Evolutionary conservation across 2,888 invertebrate species (phyloP).

Genomic region (Colletes collaris): DNA sequence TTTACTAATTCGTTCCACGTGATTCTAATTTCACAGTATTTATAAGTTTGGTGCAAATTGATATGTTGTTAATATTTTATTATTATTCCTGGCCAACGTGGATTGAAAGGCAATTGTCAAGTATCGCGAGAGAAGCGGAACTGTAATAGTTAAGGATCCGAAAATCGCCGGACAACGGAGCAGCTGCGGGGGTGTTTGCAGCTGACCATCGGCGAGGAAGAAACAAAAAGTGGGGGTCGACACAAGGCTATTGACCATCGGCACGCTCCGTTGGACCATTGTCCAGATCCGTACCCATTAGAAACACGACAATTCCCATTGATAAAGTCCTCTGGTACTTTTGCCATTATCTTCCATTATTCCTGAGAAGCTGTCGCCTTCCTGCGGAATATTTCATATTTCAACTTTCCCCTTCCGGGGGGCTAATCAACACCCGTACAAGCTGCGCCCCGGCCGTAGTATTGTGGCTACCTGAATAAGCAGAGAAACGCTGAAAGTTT

Average conservation of each 20-base stretch:
- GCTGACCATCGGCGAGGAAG: constrained; percentile 62
- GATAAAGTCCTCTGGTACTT: constrained; percentile 74
- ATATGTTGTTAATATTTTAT: no score
- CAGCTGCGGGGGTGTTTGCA: constrained; percentile 69
- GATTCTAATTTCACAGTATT: no score
- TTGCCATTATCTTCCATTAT: constrained; percentile 72
- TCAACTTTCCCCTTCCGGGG: constrained; percentile 44
- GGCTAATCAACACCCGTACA: constrained; percentile 55
- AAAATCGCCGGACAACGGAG: constrained; percentile 45
- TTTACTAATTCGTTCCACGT: no score
- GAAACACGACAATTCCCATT: constrained; percentile 76
- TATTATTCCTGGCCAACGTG: background rate
- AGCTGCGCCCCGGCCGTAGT: constrained; percentile 45
- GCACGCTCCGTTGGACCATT: constrained; percentile 55
- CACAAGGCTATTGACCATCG: constrained; percentile 59
- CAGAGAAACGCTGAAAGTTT: background rate
- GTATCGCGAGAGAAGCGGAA: constrained; percentile 1
- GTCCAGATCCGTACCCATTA: constrained; percentile 74
- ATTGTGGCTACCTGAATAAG: constrained; percentile 32
- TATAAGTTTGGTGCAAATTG: no score
- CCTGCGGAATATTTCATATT: constrained; percentile 66
- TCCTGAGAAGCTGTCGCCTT: constrained; percentile 41
- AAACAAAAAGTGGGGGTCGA: constrained; percentile 45
- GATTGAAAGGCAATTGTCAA: constrained; percentile 2
- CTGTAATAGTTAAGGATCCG: constrained; percentile 7